These are phyloP conservation scores for Campylomormyrus numenius DNA, from an alignment of 2,113 vertebrate genomes.

Conservation along the genomic window DNA sequence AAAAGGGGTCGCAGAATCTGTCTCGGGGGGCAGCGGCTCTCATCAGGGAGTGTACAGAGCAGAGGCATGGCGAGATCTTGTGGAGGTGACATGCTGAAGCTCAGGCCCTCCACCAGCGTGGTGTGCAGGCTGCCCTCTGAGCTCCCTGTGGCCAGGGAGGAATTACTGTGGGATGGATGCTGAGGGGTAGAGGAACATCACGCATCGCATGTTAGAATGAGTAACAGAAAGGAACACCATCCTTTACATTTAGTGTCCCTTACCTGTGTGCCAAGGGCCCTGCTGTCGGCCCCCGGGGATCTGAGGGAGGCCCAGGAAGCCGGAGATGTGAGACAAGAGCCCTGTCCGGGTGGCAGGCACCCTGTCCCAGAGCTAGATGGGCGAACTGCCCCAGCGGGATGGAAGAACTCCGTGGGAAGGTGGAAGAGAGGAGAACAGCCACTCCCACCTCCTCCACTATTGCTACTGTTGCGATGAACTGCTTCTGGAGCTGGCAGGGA, in stretches of 20 bases:
- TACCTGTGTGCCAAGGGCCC: slow-evolving; percentile 80
- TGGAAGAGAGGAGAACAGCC: slow-evolving; percentile 58
- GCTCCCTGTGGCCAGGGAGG: slow-evolving; percentile 79
- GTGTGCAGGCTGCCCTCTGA: slow-evolving; percentile 86
- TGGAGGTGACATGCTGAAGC: slow-evolving; percentile 80
- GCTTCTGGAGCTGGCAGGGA: slow-evolving; percentile 31
- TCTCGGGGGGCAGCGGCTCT: slow-evolving; percentile 40
- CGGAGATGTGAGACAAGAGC: slow-evolving; percentile 78
- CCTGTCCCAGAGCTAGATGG: slow-evolving; percentile 57
- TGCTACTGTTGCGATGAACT: slow-evolving; percentile 38
- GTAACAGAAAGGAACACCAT: background rate
- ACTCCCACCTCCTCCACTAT: slow-evolving; percentile 33
- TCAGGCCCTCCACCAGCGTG: slow-evolving; percentile 86
- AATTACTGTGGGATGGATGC: slow-evolving; percentile 78
- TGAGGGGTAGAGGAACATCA: slow-evolving; percentile 27
- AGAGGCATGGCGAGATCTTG: slow-evolving; percentile 63
- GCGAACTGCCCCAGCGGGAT: slow-evolving; percentile 65
- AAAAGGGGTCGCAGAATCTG: slow-evolving; percentile 52
- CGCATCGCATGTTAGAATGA: background rate
- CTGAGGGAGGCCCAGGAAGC: slow-evolving; percentile 85
- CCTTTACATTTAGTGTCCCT: background rate
- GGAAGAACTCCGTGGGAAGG: slow-evolving; percentile 80
- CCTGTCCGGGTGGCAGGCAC: slow-evolving; percentile 52
- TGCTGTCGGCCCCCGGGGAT: slow-evolving; percentile 75
- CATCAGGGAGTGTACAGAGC: slow-evolving; percentile 39